phyloP scores from a whole-genome alignment of 2,888 invertebrate species.

The Hydrotaea diabolus region DNA sequence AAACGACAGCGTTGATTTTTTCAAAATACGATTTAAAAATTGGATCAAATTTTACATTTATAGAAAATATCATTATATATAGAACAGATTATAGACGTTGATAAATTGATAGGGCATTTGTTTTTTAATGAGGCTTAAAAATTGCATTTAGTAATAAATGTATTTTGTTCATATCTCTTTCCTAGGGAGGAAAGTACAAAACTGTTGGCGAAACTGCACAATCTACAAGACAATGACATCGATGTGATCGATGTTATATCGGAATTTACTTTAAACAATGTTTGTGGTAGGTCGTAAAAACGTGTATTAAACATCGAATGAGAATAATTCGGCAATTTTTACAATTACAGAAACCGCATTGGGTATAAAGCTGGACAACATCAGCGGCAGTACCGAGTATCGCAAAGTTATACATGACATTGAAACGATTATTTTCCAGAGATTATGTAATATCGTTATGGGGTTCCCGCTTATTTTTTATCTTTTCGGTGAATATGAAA shows the following conservation, averaged over 20 bases:
- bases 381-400: conserved; percentile 82
- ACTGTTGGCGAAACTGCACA: conserved; percentile 74
- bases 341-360: conserved; percentile 87
- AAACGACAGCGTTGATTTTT: too few species aligned
- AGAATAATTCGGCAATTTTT: not conserved
- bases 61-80: too few species aligned
- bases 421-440: conserved; percentile 78
- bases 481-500: conserved; percentile 81
- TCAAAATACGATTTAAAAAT: too few species aligned
- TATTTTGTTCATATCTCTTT: not conserved
- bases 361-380: conserved; percentile 84
- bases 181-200: conserved; percentile 79
- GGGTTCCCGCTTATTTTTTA: conserved; percentile 83
- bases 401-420: conserved; percentile 83
- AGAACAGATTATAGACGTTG: too few species aligned
- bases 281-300: conserved; percentile 85
- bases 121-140: too few species aligned
- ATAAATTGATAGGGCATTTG: too few species aligned
- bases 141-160: too few species aligned
- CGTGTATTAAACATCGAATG: too few species aligned
- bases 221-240: conserved; percentile 70
- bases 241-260: conserved; percentile 83
- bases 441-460: conserved; percentile 83
- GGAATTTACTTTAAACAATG: conserved; percentile 84
- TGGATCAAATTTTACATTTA: too few species aligned